phyloP scores from a whole-genome alignment of 1,140 invertebrate species.

The Prorops nasuta region DNA sequence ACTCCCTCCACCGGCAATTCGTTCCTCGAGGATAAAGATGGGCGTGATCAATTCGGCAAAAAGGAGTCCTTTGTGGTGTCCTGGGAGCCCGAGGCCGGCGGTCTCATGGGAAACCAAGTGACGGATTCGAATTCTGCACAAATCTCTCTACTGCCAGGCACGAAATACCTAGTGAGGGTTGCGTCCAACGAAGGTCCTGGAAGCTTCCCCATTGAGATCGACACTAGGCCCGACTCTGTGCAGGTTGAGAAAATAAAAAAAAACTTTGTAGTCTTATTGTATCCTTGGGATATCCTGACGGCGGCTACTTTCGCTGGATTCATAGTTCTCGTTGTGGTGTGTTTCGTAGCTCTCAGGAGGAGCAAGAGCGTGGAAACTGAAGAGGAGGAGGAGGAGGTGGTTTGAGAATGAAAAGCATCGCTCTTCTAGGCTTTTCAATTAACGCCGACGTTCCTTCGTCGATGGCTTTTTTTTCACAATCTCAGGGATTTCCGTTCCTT shows the following conservation, averaged over 20 bases:
- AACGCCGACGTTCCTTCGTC: no score
- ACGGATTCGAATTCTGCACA: slow-evolving; percentile 46
- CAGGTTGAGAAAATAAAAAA: slow-evolving; percentile 36
- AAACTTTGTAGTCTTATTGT: slow-evolving; percentile 24
- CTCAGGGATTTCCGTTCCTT: no score
- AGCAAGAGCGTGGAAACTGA: slow-evolving; percentile 20
- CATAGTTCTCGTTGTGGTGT: slow-evolving; percentile 16
- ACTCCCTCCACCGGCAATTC: slow-evolving; percentile 29
- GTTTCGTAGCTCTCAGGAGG: slow-evolving; percentile 10
- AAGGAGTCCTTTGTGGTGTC: slow-evolving; percentile 46
- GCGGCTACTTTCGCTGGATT: slow-evolving; percentile 24
- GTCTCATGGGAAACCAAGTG: slow-evolving; percentile 52
- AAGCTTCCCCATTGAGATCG: slow-evolving; percentile 50
- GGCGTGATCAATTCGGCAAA: slow-evolving; percentile 4
- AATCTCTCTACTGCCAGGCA: slow-evolving; percentile 46
- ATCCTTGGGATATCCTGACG: slow-evolving; percentile 30
- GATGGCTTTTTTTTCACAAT: no score
- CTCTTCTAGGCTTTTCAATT: no score
- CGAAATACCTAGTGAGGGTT: slow-evolving; percentile 47
- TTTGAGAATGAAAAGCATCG: slow-evolving; percentile 1
- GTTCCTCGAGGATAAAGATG: slow-evolving; percentile 15
- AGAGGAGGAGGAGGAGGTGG: slow-evolving; percentile 22
- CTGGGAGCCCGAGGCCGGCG: slow-evolving; percentile 50
- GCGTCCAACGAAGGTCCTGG: slow-evolving; percentile 50
- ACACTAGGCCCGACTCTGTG: slow-evolving; percentile 38